phyloP scores from a whole-genome alignment of 2,797 vertebrate species.

The Crenichthys baileyi region DNA sequence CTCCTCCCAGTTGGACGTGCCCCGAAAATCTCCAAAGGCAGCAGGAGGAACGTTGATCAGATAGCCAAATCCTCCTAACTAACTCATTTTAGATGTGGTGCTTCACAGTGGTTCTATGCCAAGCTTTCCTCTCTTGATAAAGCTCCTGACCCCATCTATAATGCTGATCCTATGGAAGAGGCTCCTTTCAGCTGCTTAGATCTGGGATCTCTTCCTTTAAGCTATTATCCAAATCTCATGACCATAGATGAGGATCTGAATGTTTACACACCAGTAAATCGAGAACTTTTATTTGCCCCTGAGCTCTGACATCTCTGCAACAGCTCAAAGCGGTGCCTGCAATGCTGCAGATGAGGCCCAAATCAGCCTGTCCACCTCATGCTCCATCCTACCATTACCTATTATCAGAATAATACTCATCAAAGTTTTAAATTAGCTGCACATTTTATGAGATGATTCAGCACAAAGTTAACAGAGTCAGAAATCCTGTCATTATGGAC shows the following conservation, averaged over 20 bases:
- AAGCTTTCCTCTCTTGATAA: too few relatives aligned
- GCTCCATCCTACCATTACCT: background rate
- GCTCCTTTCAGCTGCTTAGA: background rate
- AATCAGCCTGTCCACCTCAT: background rate
- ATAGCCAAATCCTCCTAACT: too few relatives aligned
- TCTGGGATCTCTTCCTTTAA: background rate
- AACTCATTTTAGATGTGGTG: too few relatives aligned
- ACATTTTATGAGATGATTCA: background rate
- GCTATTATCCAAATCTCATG: background rate
- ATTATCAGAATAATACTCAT: background rate
- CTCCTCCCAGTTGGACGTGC: background rate
- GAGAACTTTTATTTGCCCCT: background rate
- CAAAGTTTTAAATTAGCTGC: background rate
- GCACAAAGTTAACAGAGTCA: background rate
- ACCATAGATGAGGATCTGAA: background rate
- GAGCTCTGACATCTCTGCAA: background rate
- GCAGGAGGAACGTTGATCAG: too few relatives aligned
- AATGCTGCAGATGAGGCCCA: background rate
- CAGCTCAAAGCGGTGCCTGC: background rate
- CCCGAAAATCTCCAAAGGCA: too few relatives aligned
- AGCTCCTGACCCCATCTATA: background rate
- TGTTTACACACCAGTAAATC: background rate
- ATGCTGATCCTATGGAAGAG: background rate
- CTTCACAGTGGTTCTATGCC: too few relatives aligned
- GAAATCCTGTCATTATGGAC: background rate